Evolutionary conservation across 2,888 invertebrate genomes (phyloP).

Genomic region (Himalopsyche kuldschensis): DNA sequence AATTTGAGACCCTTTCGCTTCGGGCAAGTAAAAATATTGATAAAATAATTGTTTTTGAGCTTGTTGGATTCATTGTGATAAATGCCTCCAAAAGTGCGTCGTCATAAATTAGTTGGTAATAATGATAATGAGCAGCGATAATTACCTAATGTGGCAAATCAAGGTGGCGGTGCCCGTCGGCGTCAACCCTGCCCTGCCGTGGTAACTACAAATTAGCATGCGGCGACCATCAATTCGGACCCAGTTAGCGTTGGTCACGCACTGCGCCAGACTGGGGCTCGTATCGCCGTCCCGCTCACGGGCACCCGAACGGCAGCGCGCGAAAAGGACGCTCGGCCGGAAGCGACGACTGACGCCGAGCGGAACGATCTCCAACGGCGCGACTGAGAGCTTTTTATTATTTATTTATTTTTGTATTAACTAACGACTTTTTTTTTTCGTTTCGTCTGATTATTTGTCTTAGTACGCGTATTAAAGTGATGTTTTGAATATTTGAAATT

Average conservation of each 20-base stretch:
- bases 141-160: background rate
- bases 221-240: background rate
- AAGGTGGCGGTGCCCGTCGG: background rate
- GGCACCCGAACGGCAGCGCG: background rate
- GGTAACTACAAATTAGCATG: background rate
- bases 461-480: background rate
- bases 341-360: background rate
- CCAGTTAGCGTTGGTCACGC: background rate
- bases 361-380: background rate
- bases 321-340: background rate
- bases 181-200: background rate
- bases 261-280: background rate
- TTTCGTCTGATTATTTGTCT: background rate
- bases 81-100: too few relatives aligned
- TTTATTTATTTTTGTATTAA: background rate
- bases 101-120: background rate
- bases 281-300: background rate
- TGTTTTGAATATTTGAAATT: too few relatives aligned
- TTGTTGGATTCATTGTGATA: too few relatives aligned
- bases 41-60: too few relatives aligned
- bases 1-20: too few relatives aligned
- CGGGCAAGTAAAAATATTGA: too few relatives aligned
- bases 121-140: background rate
- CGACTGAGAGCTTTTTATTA: background rate
- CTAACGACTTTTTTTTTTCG: background rate